These are phyloP conservation scores for Maniola jurtina DNA, from an alignment of 1,140 invertebrate species.

Conservation along the genomic window DNA sequence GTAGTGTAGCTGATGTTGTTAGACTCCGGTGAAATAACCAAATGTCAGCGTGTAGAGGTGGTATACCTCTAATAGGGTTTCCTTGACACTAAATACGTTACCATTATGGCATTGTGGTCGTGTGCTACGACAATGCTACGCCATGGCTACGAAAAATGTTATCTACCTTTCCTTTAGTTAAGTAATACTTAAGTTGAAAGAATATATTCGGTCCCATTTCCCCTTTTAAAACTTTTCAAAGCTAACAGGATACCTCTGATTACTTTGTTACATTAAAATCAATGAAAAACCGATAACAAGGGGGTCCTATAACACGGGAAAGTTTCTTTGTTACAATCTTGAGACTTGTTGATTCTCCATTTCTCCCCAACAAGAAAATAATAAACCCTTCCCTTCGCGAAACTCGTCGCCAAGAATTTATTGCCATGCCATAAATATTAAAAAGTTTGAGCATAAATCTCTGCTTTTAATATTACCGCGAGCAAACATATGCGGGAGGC, in stretches of 20 bases:
- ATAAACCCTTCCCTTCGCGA: slow-evolving; percentile 62
- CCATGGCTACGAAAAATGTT: too few relatives aligned
- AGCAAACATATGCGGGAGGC: slow-evolving; percentile 46
- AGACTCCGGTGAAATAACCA: too few relatives aligned
- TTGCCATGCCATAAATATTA: slow-evolving; percentile 74
- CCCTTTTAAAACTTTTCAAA: slow-evolving; percentile 5
- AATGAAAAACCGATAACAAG: slow-evolving; percentile 25
- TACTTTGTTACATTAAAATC: slow-evolving; percentile 17
- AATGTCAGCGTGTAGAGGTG: too few relatives aligned
- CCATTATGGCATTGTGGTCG: too few relatives aligned
- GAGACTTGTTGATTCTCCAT: slow-evolving; percentile 67
- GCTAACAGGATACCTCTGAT: slow-evolving; percentile 12
- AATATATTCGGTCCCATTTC: neutral
- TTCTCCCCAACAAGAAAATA: slow-evolving; percentile 62
- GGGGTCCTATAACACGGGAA: slow-evolving; percentile 10
- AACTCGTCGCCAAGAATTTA: slow-evolving; percentile 71
- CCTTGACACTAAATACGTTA: too few relatives aligned
- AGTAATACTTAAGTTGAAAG: neutral
- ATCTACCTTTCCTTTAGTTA: neutral
- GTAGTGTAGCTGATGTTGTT: too few relatives aligned
- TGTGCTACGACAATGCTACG: too few relatives aligned
- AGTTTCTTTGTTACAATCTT: slow-evolving; percentile 37
- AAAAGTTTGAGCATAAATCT: slow-evolving; percentile 74
- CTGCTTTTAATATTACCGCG: slow-evolving; percentile 60
- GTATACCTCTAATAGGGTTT: too few relatives aligned